Base-by-base conservation (phyloP, 2,797 vertebrate species). In the Enteromius paludinosus region DNA sequence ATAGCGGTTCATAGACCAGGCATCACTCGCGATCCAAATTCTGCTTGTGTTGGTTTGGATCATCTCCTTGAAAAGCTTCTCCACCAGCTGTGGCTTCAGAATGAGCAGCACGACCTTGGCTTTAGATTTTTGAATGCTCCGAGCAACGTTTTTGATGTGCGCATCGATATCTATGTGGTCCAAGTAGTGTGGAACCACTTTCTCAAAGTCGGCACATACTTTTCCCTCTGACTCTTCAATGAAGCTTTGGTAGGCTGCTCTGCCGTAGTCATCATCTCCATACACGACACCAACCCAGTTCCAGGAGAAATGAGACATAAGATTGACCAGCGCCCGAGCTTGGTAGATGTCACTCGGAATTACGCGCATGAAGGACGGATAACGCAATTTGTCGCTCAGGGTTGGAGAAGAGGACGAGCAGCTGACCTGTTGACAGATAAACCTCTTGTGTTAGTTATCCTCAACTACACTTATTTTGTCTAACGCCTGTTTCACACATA, bases 241-340 rank as follows among this genome's bases (percentile, higher is more conserved):
- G 84, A 97, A 95, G 17, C 90, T 94, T 52, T 95, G 90, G 66
- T 95, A 83, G 52, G 93, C 94, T 0, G 94, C 89, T 10, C 92
- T 89, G 14, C 95, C 96, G 0, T 95, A 96, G 87, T 96, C 95
- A 83, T 96, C 94, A 18, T 97, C 96, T 1, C 93, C 95, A 49
- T 92, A 92, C 76, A 97, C 92, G n/a, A 96, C 87, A 38, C 95
- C 95, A 0, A 96, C 89, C 96, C 95, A 97, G 10, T 94, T 93
- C 96, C 94, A 95, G 2, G 61, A 65, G 47, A 87, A 87, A 6
- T 85, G 47, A 0, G 41, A 25, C 54, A 87, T 25, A 49, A 91
- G 87, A 41, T 82, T 81, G 18, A 86, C 85, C 56, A 90, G 33
- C 0, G 89, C 89, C 18, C 74, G 5, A 28, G 89, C 87, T 75